phyloP scores from a whole-genome alignment of 1,140 invertebrate species.

The Drosophila bifasciata region DNA sequence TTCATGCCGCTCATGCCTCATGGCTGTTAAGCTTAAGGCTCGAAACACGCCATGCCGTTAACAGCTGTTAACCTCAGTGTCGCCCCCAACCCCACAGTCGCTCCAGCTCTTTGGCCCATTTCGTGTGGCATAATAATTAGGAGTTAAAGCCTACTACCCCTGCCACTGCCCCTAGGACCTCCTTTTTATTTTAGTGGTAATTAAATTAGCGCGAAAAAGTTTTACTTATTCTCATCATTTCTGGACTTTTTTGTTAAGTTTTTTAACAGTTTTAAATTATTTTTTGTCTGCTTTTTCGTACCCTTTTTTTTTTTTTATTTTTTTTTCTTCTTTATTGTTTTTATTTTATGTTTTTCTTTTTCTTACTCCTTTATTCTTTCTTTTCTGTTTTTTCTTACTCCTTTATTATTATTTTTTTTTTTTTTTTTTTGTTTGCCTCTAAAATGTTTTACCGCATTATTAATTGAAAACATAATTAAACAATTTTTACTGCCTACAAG shows the following conservation, averaged over 20 bases:
- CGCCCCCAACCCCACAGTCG: neutral
- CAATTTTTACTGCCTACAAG: conserved; percentile 13
- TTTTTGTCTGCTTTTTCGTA: too few species aligned
- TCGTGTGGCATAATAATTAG: conserved; percentile 79
- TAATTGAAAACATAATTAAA: conserved; percentile 82
- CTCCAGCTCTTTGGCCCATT: conserved; percentile 27
- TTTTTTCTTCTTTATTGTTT: too few species aligned
- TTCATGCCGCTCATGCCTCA: conserved; percentile 3
- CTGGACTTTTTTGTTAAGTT: neutral
- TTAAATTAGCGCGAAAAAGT: conserved; percentile 74
- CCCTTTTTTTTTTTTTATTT: too few species aligned
- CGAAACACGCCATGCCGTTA: conserved; percentile 63
- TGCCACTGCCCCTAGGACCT: conserved; percentile 39
- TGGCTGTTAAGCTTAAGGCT: conserved; percentile 57
- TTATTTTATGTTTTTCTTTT: too few species aligned
- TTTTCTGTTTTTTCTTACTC: too few species aligned
- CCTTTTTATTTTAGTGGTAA: conserved; percentile 62
- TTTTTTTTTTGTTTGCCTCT: conserved; percentile 15
- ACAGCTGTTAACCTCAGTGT: conserved; percentile 72
- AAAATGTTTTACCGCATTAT: conserved; percentile 75
- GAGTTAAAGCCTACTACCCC: conserved; percentile 46
- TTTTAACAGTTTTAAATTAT: conserved; percentile 37
- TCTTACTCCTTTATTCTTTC: too few species aligned
- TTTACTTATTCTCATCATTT: conserved; percentile 34
- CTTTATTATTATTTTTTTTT: neutral